Evolutionary conservation across 2,888 invertebrate genomes (phyloP).

Genomic region (Scrobipalpa atriplicella): DNA sequence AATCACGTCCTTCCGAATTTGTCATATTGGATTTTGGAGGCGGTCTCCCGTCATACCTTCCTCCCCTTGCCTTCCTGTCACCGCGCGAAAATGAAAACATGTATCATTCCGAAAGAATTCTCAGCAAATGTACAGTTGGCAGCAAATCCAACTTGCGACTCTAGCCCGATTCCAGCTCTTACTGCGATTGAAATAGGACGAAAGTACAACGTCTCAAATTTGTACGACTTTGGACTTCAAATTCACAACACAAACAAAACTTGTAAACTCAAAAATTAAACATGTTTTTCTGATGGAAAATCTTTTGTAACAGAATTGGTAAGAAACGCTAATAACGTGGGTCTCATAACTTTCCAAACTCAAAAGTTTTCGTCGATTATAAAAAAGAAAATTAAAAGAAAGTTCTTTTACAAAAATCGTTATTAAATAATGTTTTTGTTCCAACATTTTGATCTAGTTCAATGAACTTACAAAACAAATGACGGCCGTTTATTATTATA

Average conservation of each 20-base stretch:
- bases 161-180: background rate
- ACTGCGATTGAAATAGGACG: background rate
- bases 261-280: background rate
- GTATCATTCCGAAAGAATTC: constrained; percentile 55
- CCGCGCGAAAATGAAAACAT: constrained; percentile 77
- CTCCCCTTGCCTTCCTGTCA: constrained; percentile 69
- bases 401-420: background rate
- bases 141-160: background rate
- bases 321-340: constrained; percentile 24
- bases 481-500: background rate
- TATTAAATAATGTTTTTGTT: too few species aligned
- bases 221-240: constrained; percentile 50
- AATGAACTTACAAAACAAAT: background rate
- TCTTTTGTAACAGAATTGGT: constrained; percentile 20
- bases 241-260: background rate
- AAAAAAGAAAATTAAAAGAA: background rate
- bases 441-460: background rate
- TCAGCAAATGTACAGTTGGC: constrained; percentile 30
- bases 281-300: background rate
- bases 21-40: constrained; percentile 81
- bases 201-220: background rate
- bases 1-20: constrained; percentile 81
- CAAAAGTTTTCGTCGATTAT: background rate
- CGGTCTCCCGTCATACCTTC: constrained; percentile 71
- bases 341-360: constrained; percentile 14